Conservation (phyloP, 2,797 vertebrate species). For the Sternarchorhynchus goeldii region DNA sequence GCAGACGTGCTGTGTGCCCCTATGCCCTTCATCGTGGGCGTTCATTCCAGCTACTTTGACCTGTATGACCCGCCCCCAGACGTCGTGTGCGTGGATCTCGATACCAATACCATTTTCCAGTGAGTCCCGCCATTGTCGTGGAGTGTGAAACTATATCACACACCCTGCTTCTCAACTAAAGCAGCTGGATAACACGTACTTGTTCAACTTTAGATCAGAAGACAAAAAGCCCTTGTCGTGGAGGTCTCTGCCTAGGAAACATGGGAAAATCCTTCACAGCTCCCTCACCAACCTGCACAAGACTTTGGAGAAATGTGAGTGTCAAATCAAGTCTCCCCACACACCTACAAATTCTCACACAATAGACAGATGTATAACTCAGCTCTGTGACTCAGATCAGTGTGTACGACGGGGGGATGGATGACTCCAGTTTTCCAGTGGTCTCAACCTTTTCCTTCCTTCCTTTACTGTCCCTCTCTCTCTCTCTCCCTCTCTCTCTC, state of each 20-base stretch:
- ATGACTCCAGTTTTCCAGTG: neutral
- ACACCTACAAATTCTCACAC: neutral
- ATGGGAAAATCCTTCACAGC: slow-evolving; percentile 83
- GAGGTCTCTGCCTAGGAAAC: slow-evolving; percentile 83
- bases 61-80: slow-evolving; percentile 87
- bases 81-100: slow-evolving; percentile 91
- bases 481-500: fast-evolving
- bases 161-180: neutral
- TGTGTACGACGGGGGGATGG: neutral
- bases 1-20: slow-evolving; percentile 91
- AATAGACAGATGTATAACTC: neutral
- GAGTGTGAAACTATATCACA: neutral
- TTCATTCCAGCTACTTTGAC: slow-evolving; percentile 97
- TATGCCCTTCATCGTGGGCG: slow-evolving; percentile 93
- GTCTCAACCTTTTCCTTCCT: neutral
- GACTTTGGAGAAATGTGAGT: slow-evolving; percentile 93
- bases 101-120: slow-evolving; percentile 96
- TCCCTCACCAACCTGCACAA: slow-evolving; percentile 80
- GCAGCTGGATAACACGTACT: neutral
- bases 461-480: no score
- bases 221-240: slow-evolving; percentile 88
- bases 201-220: slow-evolving; percentile 76
- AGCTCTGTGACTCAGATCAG: neutral
- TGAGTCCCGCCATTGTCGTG: slow-evolving; percentile 67
- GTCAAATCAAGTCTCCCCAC: neutral